phyloP scores from a whole-genome alignment of 2,888 invertebrate species.

The Sclerodermus sp. region DNA sequence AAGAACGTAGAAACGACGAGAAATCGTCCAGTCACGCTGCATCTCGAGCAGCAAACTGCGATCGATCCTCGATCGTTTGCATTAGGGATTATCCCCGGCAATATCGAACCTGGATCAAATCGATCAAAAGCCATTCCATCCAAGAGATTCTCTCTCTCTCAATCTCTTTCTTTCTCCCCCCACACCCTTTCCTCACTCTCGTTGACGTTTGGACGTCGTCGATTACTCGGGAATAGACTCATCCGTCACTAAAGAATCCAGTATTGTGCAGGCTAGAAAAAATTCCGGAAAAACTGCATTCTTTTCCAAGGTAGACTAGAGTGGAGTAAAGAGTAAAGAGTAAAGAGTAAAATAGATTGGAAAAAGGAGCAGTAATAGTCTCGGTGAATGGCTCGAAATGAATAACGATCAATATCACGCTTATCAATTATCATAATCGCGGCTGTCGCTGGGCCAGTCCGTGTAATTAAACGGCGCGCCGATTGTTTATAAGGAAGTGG shows the following conservation, averaged over 20 bases:
- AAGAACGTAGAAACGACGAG: not conserved
- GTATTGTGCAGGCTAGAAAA: too few relatives aligned
- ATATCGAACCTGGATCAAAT: constrained; percentile 10
- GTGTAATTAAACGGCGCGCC: not conserved
- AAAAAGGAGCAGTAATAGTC: too few relatives aligned
- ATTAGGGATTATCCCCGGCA: constrained; percentile 9
- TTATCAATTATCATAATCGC: not conserved
- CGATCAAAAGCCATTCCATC: not conserved
- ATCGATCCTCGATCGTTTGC: constrained; percentile 23
- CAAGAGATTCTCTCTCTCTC: not conserved
- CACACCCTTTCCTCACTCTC: too few relatives aligned
- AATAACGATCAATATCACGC: not conserved
- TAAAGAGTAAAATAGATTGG: too few relatives aligned
- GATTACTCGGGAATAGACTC: too few relatives aligned
- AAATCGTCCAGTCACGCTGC: constrained; percentile 25
- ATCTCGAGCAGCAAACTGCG: constrained; percentile 19
- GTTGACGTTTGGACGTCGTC: too few relatives aligned
- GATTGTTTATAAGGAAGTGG: not conserved
- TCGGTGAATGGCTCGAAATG: not conserved
- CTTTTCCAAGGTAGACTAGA: too few relatives aligned
- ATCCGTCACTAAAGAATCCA: too few relatives aligned
- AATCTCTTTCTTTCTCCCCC: not conserved
- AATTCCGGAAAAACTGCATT: too few relatives aligned
- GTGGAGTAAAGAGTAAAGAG: too few relatives aligned
- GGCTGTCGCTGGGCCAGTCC: not conserved